Conservation (phyloP, 1,140 invertebrate species). For the Chionoecetes opilio region DNA sequence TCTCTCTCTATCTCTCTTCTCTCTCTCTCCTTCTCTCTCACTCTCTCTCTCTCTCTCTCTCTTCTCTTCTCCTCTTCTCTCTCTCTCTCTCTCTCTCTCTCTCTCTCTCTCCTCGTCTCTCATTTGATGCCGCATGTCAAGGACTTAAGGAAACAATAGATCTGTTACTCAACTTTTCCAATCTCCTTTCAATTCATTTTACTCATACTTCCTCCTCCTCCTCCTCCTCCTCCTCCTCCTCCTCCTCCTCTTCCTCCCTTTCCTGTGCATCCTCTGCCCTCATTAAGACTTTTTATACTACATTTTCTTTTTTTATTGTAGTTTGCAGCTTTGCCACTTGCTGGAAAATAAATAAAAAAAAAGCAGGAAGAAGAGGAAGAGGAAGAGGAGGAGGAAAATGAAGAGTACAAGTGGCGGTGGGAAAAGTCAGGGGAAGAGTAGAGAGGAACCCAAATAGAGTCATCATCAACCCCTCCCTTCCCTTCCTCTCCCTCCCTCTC, state of each 20-base stretch:
- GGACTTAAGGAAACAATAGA: not conserved
- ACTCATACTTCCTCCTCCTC: not conserved
- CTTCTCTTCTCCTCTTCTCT: not conserved
- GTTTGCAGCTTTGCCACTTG: too few species aligned
- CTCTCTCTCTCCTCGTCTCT: not conserved
- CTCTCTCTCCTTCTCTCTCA: not conserved
- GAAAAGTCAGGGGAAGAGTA: not conserved
- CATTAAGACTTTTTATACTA: not conserved
- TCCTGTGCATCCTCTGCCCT: not conserved
- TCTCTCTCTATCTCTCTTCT: not conserved
- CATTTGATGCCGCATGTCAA: not conserved
- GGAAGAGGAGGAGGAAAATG: not conserved
- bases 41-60: not conserved
- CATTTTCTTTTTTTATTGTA: not conserved
- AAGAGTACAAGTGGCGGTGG: not conserved
- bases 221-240: not conserved
- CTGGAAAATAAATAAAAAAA: too few species aligned
- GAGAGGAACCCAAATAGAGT: conserved; percentile 50
- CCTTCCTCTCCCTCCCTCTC: not conserved
- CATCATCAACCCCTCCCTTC: conserved; percentile 48
- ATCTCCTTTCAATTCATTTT: not conserved
- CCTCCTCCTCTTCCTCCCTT: not conserved
- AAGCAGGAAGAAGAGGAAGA: not conserved
- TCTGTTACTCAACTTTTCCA: not conserved
- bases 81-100: not conserved